These are phyloP conservation scores for Thymelicus sylvestris DNA, from an alignment of 2,888 invertebrate species.

Conservation along the genomic window DNA sequence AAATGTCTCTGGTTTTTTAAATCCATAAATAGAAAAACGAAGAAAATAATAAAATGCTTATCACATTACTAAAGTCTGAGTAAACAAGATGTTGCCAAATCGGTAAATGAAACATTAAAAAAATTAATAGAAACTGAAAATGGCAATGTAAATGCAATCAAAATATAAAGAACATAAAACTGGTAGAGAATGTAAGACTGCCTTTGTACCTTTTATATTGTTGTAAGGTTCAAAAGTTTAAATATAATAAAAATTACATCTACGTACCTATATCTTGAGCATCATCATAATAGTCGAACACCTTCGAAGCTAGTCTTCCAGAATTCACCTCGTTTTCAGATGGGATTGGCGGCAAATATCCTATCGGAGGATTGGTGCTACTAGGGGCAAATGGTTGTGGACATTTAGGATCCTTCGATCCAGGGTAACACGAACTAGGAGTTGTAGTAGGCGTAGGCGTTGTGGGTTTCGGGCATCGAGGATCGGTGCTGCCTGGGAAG, in stretches of 20 bases:
- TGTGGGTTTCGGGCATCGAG: constrained; percentile 51
- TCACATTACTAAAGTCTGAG: too few species aligned
- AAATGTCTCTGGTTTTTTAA: too few species aligned
- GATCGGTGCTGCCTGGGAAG: constrained; percentile 52
- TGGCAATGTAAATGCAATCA: background rate
- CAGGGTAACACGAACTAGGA: constrained; percentile 73
- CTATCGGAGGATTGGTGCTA: constrained; percentile 73
- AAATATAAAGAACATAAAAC: too few species aligned
- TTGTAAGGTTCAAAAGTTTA: too few species aligned
- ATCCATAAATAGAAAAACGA: too few species aligned
- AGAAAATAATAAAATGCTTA: too few species aligned
- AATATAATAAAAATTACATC: too few species aligned
- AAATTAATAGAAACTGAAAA: too few species aligned
- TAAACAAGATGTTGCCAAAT: too few species aligned
- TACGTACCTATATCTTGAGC: constrained; percentile 63
- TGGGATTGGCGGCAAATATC: constrained; percentile 78
- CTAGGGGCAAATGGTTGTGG: constrained; percentile 74
- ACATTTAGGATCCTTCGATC: constrained; percentile 71
- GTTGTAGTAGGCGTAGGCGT: constrained; percentile 58
- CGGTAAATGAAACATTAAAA: too few species aligned
- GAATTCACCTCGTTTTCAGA: constrained; percentile 70
- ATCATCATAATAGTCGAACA: constrained; percentile 61
- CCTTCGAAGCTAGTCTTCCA: constrained; percentile 59
- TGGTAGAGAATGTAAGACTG: too few species aligned
- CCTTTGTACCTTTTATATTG: too few species aligned